Base-by-base conservation (phyloP, 2,888 invertebrate species). In the Cheiracanthium punctorium region DNA sequence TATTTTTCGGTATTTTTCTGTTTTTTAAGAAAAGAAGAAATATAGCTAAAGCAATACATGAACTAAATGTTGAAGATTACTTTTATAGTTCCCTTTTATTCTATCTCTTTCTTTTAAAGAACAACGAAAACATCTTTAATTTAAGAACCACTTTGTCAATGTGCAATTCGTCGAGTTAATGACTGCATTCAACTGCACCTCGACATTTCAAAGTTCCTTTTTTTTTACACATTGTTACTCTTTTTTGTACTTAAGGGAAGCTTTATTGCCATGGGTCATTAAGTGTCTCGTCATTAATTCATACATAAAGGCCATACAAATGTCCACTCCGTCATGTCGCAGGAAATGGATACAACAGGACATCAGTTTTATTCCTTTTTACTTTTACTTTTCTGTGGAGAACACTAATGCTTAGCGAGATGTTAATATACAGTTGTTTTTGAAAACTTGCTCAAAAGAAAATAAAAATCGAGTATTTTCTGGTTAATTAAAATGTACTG, bases 241-340 rank as follows among this genome's bases (percentile, higher is more conserved):
- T n/a, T n/a, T 24, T 58, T 24, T 58, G 24, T 24, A 17, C 58
- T 24, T 58, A 58, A 58, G 20, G 24, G 20, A 58, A 5, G 24
- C 58, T 24, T 58, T 58, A 58, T 58, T 58, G 58, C 58, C 4
- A 58, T 58, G 58, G 58, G 24, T 58, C 58, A 58, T 58, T 58
- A 58, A 58, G 58, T 24, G 20, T 24, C 24, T 7, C 5, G 58
- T 24, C 58, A 58, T 58, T 58, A 24, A 58, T 58, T 58, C 58
- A 24, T 58, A 58, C 58, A 58, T 20, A 24, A 58, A 24, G 58
- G n/a, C 12, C 24, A 12, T 12, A 58, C 58, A 58, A 58, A 58
- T 58, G 24, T 58, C 20, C 24, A 58, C 58, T 24, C 58, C 24
- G 58, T 7, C 58, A 58, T 58, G 58, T 58, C 17, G 1, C 58